Evolutionary conservation across 2,797 vertebrate genomes (phyloP).

Genomic region (Pachyuromys duprasi): DNA sequence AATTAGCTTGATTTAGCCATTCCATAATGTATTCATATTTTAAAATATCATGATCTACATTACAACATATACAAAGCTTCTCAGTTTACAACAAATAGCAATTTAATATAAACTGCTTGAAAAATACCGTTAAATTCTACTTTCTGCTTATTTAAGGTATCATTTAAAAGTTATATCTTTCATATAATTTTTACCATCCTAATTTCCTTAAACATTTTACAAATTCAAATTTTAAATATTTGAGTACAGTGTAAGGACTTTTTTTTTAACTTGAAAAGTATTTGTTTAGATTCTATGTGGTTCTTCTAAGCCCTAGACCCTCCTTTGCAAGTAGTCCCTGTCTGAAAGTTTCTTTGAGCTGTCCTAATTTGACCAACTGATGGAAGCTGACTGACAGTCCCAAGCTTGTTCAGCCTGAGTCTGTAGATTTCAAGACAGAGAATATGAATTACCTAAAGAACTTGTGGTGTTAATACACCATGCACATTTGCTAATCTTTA

Average conservation of each 20-base stretch:
- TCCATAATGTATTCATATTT: constrained; percentile 7
- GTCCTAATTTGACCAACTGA: neutral
- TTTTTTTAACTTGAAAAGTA: constrained; percentile 27
- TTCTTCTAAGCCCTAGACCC: neutral
- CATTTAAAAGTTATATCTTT: neutral
- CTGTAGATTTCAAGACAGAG: constrained; percentile 28
- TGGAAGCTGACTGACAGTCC: neutral
- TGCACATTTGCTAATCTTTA: constrained; percentile 23
- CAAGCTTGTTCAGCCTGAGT: neutral
- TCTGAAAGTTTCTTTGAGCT: neutral
- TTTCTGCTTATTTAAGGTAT: neutral
- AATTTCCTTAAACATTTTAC: constrained; percentile 34
- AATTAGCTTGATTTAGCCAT: constrained; percentile 38
- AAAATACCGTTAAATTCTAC: neutral
- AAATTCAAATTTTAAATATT: neutral
- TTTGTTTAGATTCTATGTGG: neutral
- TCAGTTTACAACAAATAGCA: neutral
- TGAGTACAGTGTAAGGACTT: neutral
- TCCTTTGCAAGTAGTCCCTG: neutral
- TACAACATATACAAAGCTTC: neutral
- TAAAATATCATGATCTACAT: neutral
- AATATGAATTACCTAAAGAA: neutral
- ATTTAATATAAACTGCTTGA: neutral
- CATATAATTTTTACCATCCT: neutral
- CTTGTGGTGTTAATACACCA: neutral